Percentiles rank a stretch among this genome's conserved stretches.
Conservation (phyloP, 2,888 invertebrate genomes). For the Hypomecis atomaria region DNA sequence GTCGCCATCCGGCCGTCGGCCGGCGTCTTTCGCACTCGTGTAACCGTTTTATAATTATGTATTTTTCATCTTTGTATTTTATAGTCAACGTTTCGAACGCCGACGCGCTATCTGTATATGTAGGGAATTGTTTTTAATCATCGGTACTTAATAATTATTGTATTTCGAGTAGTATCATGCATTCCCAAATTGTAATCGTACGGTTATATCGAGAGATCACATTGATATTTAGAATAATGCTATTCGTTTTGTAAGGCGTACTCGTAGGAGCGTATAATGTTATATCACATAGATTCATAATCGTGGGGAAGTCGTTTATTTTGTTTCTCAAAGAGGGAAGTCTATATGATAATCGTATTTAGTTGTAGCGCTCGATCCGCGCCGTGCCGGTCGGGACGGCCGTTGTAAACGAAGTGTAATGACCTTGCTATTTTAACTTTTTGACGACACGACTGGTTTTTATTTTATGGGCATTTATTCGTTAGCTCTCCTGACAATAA, state of each 20-base stretch:
- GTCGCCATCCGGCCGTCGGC: conserved; percentile 51
- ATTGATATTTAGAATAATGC: conserved; percentile 79
- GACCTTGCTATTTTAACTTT: conserved; percentile 63
- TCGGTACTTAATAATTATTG: conserved; percentile 81
- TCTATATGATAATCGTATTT: conserved; percentile 57
- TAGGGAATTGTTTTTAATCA: conserved; percentile 74
- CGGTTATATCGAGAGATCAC: conserved; percentile 75
- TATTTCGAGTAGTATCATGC: conserved; percentile 81
- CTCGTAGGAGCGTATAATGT: conserved; percentile 70
- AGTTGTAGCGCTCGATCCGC: conserved; percentile 66
- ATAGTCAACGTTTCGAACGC: conserved; percentile 63
- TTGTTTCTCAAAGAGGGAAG: conserved; percentile 60
- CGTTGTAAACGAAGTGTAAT: conserved; percentile 54
- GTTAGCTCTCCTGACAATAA: conserved; percentile 75
- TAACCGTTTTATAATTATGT: conserved; percentile 54
- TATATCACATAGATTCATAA: conserved; percentile 72
- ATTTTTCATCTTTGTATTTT: conserved; percentile 67
- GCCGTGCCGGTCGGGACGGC: conserved; percentile 70
- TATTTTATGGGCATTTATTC: conserved; percentile 74
- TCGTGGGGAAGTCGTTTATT: conserved; percentile 65
- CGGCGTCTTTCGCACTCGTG: conserved; percentile 48
- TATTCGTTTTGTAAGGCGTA: conserved; percentile 80
- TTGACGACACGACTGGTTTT: conserved; percentile 73
- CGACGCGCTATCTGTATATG: conserved; percentile 71
- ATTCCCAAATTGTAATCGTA: conserved; percentile 83